phyloP scores from a whole-genome alignment of 2,888 invertebrate genomes.

The Girardia tigrina region DNA sequence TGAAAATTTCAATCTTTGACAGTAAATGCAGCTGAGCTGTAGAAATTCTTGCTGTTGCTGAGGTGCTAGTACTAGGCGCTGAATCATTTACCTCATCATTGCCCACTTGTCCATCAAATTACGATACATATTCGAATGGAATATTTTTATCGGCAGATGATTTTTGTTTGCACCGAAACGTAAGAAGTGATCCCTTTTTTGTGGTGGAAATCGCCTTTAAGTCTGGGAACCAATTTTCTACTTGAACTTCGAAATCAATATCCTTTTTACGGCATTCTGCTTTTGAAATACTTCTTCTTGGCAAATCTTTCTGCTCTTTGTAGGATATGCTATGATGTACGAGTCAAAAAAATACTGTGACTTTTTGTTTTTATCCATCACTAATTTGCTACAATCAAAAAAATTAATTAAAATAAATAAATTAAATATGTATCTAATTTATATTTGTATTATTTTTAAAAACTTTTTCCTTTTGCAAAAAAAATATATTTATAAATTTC shows the following conservation, averaged over 20 bases:
- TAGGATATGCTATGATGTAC: no score
- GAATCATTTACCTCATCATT: neutral
- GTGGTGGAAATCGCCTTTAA: no score
- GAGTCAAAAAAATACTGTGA: no score
- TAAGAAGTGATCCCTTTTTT: neutral
- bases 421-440: no score
- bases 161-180: neutral
- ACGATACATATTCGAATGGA: neutral
- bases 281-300: neutral
- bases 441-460: no score
- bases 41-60: neutral
- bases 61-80: no score
- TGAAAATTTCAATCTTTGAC: constrained; percentile 14
- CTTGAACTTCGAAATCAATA: neutral
- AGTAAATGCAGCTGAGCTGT: neutral
- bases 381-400: no score
- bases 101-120: neutral
- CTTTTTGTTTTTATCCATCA: no score
- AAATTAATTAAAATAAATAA: no score
- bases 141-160: neutral
- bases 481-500: no score
- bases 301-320: neutral
- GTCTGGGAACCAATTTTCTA: neutral
- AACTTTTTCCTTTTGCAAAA: no score
- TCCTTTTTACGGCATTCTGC: neutral